phyloP scores from a whole-genome alignment of 2,797 vertebrate species.

The Tragelaphus oryx region DNA sequence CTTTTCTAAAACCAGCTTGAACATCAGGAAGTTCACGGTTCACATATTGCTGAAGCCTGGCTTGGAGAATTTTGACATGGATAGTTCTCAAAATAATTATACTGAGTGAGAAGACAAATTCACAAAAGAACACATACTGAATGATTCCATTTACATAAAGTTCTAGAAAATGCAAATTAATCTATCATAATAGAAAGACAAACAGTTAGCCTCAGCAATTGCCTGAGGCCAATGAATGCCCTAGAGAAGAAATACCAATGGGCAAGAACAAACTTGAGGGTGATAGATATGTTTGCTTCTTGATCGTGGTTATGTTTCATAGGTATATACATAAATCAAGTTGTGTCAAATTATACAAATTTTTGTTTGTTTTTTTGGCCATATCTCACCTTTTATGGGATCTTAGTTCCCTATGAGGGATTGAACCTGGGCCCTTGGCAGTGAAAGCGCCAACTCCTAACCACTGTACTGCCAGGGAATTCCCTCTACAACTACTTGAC shows the following conservation, averaged over 20 bases:
- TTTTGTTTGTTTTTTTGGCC: background rate
- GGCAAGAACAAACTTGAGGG: background rate
- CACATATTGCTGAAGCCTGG: no score
- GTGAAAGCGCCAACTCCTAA: background rate
- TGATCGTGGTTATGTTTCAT: background rate
- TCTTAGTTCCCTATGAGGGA: background rate
- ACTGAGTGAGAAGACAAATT: background rate
- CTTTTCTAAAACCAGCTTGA: no score
- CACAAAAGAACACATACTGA: background rate
- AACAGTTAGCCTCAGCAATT: background rate
- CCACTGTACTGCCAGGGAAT: background rate
- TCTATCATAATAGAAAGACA: background rate
- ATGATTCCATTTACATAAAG: background rate
- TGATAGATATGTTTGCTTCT: background rate
- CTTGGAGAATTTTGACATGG: background rate
- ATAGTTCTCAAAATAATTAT: constrained; percentile 19
- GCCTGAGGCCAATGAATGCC: background rate
- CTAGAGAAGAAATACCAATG: background rate
- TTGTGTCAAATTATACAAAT: background rate
- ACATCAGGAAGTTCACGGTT: no score
- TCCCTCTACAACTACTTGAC: background rate
- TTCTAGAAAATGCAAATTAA: background rate
- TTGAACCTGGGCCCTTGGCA: background rate
- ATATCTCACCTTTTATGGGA: background rate
- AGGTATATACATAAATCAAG: no score